Evolutionary conservation across 2,797 vertebrate species (phyloP).

Genomic region (Linurgus olivaceus): DNA sequence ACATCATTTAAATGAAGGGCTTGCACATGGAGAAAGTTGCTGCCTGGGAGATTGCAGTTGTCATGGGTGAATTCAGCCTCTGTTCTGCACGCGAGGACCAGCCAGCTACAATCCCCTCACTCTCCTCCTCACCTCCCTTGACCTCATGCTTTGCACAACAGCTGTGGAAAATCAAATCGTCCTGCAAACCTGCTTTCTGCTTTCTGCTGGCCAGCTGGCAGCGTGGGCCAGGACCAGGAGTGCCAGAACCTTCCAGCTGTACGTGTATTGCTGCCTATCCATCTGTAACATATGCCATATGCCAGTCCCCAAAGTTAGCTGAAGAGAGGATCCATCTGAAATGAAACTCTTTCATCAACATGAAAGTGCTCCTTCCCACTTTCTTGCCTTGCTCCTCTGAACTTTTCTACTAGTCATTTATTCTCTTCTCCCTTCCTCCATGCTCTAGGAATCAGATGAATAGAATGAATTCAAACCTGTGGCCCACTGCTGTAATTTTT

Average conservation of each 20-base stretch:
- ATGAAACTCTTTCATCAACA: conserved; percentile 35
- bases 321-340: conserved; percentile 19
- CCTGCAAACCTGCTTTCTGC: conserved; percentile 50
- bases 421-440: not conserved
- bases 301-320: conserved; percentile 23
- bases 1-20: not conserved
- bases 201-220: conserved; percentile 72
- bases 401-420: not conserved
- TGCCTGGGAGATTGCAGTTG: not conserved
- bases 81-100: not conserved
- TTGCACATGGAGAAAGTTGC: not conserved
- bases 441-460: not conserved
- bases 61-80: not conserved
- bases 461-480: not conserved
- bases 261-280: conserved; percentile 31
- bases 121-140: conserved; percentile 19
- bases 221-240: not conserved
- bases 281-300: conserved; percentile 64
- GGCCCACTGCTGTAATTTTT: not conserved
- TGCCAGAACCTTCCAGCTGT: conserved; percentile 65
- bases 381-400: not conserved
- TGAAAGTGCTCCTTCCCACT: conserved; percentile 7
- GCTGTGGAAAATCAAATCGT: conserved; percentile 69
- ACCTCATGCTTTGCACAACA: conserved; percentile 32
- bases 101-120: not conserved